A percentile compares a stretch with the other conserved stretches of the same genome.
phyloP scores from a whole-genome alignment of 2,113 vertebrate species.

The Lepus timidus region DNA sequence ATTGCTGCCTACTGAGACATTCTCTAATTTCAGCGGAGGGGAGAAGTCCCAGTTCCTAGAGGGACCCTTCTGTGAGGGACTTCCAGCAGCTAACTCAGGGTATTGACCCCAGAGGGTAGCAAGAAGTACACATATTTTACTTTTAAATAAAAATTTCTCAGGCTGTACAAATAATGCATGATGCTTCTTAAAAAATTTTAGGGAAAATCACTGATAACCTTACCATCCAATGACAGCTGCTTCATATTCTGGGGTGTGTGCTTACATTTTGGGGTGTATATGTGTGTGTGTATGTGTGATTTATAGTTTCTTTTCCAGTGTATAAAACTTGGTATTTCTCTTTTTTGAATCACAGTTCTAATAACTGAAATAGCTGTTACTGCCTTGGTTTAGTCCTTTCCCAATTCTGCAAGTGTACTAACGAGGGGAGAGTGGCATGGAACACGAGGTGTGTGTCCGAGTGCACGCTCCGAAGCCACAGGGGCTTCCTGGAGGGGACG shows the following conservation, averaged over 20 bases:
- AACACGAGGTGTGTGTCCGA: neutral
- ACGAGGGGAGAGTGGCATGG: neutral
- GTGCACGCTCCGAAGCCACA: neutral
- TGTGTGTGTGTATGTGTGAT: neutral
- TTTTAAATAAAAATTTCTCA: conserved; percentile 8
- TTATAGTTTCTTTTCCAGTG: neutral
- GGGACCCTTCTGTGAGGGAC: neutral
- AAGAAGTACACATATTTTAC: neutral
- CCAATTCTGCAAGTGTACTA: neutral
- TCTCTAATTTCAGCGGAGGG: neutral
- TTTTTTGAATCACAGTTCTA: conserved; percentile 30
- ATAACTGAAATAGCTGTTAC: neutral
- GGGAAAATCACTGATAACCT: neutral
- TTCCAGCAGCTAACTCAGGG: neutral
- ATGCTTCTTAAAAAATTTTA: neutral
- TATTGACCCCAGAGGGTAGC: neutral
- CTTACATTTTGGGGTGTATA: neutral
- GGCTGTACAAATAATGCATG: neutral
- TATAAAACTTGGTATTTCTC: neutral
- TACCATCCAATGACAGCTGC: neutral
- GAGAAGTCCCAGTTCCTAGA: neutral
- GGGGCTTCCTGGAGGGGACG: neutral
- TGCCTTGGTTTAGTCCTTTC: neutral
- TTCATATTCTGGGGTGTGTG: neutral
- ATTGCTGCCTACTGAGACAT: conserved; percentile 27